Conservation (phyloP, 2,113 vertebrate species). For the Pterocles orientalis region DNA sequence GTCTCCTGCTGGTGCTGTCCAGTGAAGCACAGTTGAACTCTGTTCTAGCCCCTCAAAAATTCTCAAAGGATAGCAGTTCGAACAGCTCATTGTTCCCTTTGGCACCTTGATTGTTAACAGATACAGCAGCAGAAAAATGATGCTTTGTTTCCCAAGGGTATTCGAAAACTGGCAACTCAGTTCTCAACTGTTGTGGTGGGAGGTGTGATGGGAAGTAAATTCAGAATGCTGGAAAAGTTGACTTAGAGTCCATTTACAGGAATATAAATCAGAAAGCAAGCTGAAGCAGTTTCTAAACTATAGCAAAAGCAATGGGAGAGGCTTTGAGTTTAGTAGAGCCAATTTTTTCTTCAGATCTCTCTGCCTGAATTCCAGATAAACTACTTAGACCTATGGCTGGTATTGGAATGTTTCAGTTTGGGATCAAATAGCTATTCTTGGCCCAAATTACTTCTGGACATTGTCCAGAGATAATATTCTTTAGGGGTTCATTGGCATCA, state of each 20-base stretch:
- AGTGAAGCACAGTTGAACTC: fast-evolving
- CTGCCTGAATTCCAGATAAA: not conserved
- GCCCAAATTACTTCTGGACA: not conserved
- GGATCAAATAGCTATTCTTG: not conserved
- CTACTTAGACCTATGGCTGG: not conserved
- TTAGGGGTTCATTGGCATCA: not conserved
- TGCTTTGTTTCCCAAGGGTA: not conserved
- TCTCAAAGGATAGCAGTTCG: not conserved
- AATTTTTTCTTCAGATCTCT: not conserved
- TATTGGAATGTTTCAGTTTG: not conserved
- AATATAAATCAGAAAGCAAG: not conserved
- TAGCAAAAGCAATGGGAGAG: not conserved
- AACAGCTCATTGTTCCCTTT: not conserved
- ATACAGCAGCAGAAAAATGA: not conserved
- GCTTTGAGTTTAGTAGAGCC: not conserved
- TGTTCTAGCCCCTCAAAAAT: not conserved
- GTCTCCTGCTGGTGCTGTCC: not conserved
- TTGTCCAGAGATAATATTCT: not conserved
- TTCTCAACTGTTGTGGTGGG: not conserved
- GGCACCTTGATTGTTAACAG: not conserved
- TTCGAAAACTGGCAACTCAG: not conserved
- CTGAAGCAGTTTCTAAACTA: not conserved
- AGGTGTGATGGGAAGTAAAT: not conserved
- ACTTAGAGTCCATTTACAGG: not conserved
- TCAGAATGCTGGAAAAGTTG: not conserved